These are phyloP conservation scores for Antechinus flavipes DNA, from an alignment of 2,113 vertebrate genomes.

Conservation along the genomic window DNA sequence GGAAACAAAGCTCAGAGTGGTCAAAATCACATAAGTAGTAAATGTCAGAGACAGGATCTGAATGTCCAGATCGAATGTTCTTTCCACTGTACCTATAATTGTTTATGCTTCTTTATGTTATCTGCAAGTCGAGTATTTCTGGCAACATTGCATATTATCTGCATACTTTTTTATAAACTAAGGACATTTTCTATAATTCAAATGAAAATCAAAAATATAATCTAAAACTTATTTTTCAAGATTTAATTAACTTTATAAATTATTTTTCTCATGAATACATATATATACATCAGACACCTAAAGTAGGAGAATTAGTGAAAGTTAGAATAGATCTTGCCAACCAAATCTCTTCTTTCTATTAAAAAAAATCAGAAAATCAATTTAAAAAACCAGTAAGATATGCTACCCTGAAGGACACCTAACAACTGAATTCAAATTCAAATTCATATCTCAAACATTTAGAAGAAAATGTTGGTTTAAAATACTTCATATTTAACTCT, in stretches of 20 bases:
- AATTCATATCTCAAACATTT: constrained; percentile 72
- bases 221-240: constrained; percentile 40
- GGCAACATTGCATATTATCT: constrained; percentile 61
- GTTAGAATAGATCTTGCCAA: constrained; percentile 11
- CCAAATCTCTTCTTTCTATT: not conserved
- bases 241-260: constrained; percentile 60
- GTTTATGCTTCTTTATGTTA: constrained; percentile 19
- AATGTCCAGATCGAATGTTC: too few relatives aligned
- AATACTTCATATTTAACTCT: constrained; percentile 73
- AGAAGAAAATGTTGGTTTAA: constrained; percentile 67
- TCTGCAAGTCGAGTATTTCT: constrained; percentile 56
- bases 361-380: constrained; percentile 27
- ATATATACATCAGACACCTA: not conserved
- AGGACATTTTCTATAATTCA: constrained; percentile 61
- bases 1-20: not conserved
- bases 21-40: not conserved
- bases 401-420: constrained; percentile 48
- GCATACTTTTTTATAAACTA: constrained; percentile 28
- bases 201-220: constrained; percentile 53
- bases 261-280: constrained; percentile 30
- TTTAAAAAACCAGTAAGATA: constrained; percentile 29
- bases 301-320: constrained; percentile 15
- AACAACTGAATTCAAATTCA: constrained; percentile 49
- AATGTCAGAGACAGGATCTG: not conserved
- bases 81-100: not conserved